Evolutionary conservation across 2,888 invertebrate species (phyloP).

Genomic region (Cantharis rufa): DNA sequence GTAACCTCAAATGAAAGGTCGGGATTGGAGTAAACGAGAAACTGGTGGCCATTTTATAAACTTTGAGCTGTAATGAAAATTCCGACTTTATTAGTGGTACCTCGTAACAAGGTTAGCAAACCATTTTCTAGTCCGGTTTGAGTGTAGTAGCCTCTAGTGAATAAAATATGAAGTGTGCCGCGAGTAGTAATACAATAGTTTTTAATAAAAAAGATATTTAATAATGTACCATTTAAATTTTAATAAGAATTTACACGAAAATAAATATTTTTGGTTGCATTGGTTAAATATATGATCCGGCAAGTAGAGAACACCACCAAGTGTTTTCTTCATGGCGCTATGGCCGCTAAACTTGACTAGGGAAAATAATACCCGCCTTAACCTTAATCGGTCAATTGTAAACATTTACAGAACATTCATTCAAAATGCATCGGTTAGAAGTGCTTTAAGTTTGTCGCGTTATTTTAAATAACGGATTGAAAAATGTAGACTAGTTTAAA

Average conservation of each 20-base stretch:
- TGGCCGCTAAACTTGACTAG: constrained; percentile 54
- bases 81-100: constrained; percentile 41
- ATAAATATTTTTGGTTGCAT: constrained; percentile 18
- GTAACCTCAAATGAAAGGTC: constrained; percentile 43
- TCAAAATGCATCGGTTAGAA: constrained; percentile 15
- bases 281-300: constrained; percentile 37
- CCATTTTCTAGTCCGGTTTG: constrained; percentile 34
- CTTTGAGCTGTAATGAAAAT: constrained; percentile 59
- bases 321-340: constrained; percentile 53
- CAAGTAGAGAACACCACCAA: constrained; percentile 48
- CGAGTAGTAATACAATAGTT: constrained; percentile 19
- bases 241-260: constrained; percentile 3
- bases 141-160: constrained; percentile 34
- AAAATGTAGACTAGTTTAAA: not conserved
- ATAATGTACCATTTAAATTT: constrained; percentile 25
- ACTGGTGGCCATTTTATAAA: constrained; percentile 70
- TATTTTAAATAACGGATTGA: not conserved
- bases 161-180: constrained; percentile 27
- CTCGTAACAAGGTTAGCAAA: constrained; percentile 64
- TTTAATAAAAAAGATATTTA: constrained; percentile 20
- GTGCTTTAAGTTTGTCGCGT: not conserved
- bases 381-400: constrained; percentile 49
- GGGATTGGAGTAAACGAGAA: constrained; percentile 52
- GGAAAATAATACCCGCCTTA: constrained; percentile 53
- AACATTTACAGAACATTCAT: constrained; percentile 41